Conservation (phyloP, 1,140 invertebrate species). For the Drosophila triauraria region DNA sequence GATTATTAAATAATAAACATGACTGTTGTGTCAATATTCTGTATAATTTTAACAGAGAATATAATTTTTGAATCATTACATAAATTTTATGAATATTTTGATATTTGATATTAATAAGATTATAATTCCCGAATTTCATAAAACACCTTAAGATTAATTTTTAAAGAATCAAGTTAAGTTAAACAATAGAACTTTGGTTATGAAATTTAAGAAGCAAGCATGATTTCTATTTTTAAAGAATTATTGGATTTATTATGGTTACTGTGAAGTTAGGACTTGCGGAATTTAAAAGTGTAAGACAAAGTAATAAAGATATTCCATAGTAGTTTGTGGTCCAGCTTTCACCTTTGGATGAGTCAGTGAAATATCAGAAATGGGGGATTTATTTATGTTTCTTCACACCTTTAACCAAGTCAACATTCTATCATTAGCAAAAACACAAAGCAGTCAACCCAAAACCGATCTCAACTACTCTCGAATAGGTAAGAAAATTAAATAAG, state of each 20-base stretch:
- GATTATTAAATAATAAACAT: neutral
- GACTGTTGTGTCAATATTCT: neutral
- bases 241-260: neutral
- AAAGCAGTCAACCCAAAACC: slow-evolving; percentile 2
- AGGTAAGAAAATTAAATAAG: neutral
- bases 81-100: neutral
- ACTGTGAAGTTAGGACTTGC: neutral
- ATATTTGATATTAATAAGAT: neutral
- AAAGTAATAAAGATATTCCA: neutral
- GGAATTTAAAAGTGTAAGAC: neutral
- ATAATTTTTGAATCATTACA: neutral
- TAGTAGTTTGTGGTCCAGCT: neutral
- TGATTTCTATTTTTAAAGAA: neutral
- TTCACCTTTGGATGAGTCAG: slow-evolving; percentile 15
- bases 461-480: neutral
- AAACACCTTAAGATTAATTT: neutral
- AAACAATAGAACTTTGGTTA: neutral
- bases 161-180: neutral
- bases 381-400: slow-evolving; percentile 22
- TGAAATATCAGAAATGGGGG: neutral
- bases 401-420: slow-evolving; percentile 17
- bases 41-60: neutral
- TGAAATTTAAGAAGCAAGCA: neutral
- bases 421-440: slow-evolving; percentile 16
- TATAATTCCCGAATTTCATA: neutral